Base-by-base conservation (phyloP, 2,888 invertebrate genomes). In the Stramonita haemastoma region DNA sequence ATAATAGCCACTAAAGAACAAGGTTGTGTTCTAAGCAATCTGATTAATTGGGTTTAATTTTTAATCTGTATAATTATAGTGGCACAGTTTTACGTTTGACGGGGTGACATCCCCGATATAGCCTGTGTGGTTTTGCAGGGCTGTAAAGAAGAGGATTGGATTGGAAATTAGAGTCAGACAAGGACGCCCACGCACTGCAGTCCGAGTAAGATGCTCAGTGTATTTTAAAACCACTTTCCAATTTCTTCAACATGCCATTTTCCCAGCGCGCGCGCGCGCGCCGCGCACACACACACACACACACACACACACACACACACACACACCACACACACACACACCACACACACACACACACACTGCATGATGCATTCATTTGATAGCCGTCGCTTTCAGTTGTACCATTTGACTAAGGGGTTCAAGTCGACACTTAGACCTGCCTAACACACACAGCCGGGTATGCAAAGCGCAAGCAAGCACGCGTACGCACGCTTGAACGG, bases 221-320 rank as follows among this genome's bases (percentile, higher is more conserved):
- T 11, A n/a, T 32, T 17, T 29, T 32, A n/a, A 79, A 26, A 77
- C 19, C 17, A 29, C 8, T 79, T 79, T 13, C 77, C 2, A 6
- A 19, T n/a, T 19, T 17, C 8, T 8, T 29, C 83, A 36, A 17
- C 66, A 66, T 2, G 66, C 73, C n/a, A 66, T 32, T 13, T 29
- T 13, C 26, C 11, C 73, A 26, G 6, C 81, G 6, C 84, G 56
- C 84, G 26, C 84, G 56, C 46, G 56, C 84, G n/a, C 46, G 56
- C 84, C 84, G 26, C 84, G 56, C 84, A 56, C 84, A 84, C 84
- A 32, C 84, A 84, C 84, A 32, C 84, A 84, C 84, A 32, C 84
- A 84, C 84, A 32, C 84, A 84, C 84, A 32, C 84, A 84, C 84
- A 56, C 84, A 56, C 84, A 84, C 84, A 13, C 84, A 84, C 84